These are phyloP conservation scores for Manis javanica DNA, from an alignment of 2,797 vertebrate species.

Conservation along the genomic window DNA sequence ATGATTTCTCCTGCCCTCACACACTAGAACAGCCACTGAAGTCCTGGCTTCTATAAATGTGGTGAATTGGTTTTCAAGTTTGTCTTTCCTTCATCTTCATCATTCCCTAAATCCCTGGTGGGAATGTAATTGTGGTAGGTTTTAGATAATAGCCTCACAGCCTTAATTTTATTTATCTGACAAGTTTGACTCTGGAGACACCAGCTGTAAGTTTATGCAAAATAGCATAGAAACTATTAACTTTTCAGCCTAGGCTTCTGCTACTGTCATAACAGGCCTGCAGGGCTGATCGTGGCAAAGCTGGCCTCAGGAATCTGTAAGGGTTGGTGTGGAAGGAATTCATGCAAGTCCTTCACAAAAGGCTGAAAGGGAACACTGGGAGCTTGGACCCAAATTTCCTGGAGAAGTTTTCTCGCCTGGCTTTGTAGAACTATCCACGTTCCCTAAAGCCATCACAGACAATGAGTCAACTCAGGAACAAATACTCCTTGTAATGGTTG, in stretches of 20 bases:
- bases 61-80: neutral
- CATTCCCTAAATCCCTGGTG: slow-evolving; percentile 21
- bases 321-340: neutral
- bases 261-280: neutral
- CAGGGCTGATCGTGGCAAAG: neutral
- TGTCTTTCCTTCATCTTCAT: slow-evolving; percentile 1
- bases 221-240: neutral
- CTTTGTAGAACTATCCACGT: neutral
- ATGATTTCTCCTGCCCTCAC: neutral
- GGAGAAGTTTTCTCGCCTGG: neutral
- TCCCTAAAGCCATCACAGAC: neutral
- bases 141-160: slow-evolving; percentile 64
- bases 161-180: slow-evolving; percentile 72
- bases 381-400: neutral
- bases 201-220: slow-evolving; percentile 41
- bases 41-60: neutral
- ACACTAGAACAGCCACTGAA: neutral
- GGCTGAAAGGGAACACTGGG: neutral
- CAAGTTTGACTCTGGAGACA: slow-evolving; percentile 58
- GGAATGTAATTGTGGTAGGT: neutral
- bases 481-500: neutral
- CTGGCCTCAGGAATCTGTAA: neutral
- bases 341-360: neutral
- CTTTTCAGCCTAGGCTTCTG: neutral
- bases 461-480: neutral